These are phyloP conservation scores for Cololabis saira DNA, from an alignment of 2,113 vertebrate genomes.

Conservation along the genomic window DNA sequence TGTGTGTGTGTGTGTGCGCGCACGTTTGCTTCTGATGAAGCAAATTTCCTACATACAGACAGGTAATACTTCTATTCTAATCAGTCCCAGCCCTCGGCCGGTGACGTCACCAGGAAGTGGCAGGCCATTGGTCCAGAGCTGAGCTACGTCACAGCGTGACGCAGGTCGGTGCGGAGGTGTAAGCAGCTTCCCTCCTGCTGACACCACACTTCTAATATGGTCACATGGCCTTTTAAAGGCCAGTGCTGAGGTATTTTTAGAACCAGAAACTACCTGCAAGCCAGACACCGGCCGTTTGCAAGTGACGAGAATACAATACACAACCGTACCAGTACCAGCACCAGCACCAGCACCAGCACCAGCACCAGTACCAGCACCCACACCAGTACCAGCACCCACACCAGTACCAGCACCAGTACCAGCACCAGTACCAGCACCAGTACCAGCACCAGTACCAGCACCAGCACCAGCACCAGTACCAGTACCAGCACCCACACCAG, in stretches of 20 bases:
- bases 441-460: too few relatives aligned
- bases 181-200: conserved; percentile 70
- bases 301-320: too few relatives aligned
- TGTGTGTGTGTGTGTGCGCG: conserved; percentile 1
- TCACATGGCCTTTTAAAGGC: conserved; percentile 45
- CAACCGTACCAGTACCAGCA: too few relatives aligned
- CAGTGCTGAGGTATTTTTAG: conserved; percentile 23
- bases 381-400: too few relatives aligned
- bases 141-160: conserved; percentile 13
- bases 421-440: too few relatives aligned
- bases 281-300: too few relatives aligned
- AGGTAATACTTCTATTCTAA: conserved; percentile 39
- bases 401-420: too few relatives aligned
- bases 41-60: conserved; percentile 13
- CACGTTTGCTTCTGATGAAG: not conserved
- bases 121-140: not conserved
- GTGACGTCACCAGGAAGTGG: conserved; percentile 25
- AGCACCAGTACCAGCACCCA: too few relatives aligned
- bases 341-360: too few relatives aligned
- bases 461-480: too few relatives aligned
- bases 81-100: conserved; percentile 26
- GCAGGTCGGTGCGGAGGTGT: conserved; percentile 28
- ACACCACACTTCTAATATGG: conserved; percentile 42
- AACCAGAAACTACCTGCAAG: not conserved
- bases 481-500: too few relatives aligned